Percentiles rank a stretch among this genome's conserved stretches.
phyloP scores from a whole-genome alignment of 1,140 invertebrate species.

The Brachystomella parvula region DNA sequence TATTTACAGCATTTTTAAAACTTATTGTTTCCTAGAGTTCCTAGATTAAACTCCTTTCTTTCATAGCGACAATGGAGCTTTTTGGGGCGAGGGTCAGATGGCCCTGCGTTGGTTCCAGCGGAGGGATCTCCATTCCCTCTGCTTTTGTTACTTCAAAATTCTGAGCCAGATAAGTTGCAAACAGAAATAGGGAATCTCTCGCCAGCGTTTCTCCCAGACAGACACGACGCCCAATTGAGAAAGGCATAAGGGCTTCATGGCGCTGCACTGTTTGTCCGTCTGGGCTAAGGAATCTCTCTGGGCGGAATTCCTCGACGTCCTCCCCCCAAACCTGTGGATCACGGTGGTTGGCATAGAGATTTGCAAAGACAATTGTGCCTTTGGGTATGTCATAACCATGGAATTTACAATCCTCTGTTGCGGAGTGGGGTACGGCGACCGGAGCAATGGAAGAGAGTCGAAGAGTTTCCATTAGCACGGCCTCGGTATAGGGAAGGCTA shows the following conservation, averaged over 20 bases:
- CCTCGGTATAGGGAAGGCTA: not conserved
- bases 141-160: too few species aligned
- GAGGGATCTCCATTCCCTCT: too few species aligned
- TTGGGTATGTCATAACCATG: slow-evolving; percentile 4
- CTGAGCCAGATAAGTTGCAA: too few species aligned
- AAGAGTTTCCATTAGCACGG: too few species aligned
- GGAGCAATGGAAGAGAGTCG: not conserved
- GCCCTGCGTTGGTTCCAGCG: too few species aligned
- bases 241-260: not conserved
- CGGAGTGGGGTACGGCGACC: not conserved
- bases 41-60: too few species aligned
- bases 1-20: too few species aligned
- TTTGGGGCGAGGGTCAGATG: too few species aligned
- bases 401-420: not conserved
- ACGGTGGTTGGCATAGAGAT: not conserved
- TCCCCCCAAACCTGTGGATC: not conserved
- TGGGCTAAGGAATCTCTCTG: too few species aligned
- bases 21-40: too few species aligned
- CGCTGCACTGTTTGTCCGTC: not conserved
- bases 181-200: slow-evolving; percentile 8
- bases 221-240: not conserved
- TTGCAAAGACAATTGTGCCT: not conserved
- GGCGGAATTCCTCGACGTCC: not conserved
- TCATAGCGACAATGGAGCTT: too few species aligned
- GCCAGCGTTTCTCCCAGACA: slow-evolving; percentile 6